phyloP scores from a whole-genome alignment of 2,797 vertebrate genomes.

The Tolypeutes matacus region DNA sequence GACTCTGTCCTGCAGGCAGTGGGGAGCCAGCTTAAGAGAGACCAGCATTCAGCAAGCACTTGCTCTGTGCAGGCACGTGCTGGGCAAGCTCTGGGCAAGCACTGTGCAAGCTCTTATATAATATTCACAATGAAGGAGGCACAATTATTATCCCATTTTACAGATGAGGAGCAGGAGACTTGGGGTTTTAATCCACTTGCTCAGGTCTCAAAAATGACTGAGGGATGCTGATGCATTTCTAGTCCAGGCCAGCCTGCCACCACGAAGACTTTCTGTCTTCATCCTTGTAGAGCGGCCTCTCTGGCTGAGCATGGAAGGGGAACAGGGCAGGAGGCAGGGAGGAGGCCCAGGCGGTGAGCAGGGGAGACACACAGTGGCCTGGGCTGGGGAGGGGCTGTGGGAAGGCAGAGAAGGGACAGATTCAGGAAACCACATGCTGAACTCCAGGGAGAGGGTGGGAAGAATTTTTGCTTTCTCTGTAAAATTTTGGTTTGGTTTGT shows the following conservation, averaged over 20 bases:
- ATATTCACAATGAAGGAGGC: accelerated
- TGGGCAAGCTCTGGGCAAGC: accelerated
- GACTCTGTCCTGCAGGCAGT: not conserved
- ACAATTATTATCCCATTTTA: accelerated
- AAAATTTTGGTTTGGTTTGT: not conserved
- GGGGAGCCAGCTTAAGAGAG: not conserved
- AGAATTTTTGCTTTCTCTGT: not conserved
- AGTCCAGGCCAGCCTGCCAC: not conserved
- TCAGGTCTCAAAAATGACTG: not conserved
- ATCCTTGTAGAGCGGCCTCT: not conserved
- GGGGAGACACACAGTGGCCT: not conserved
- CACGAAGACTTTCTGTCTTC: not conserved
- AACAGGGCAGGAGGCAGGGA: accelerated
- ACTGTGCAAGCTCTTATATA: no score
- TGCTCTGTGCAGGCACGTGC: not conserved
- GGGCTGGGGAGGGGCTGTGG: not conserved
- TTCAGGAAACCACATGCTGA: accelerated
- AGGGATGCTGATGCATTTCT: accelerated
- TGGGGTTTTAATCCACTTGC: not conserved
- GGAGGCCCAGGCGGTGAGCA: not conserved
- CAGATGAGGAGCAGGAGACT: not conserved
- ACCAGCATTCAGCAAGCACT: not conserved
- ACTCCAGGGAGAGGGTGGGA: not conserved
- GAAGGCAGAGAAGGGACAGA: not conserved
- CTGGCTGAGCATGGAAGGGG: not conserved